Evolutionary conservation across 2,113 vertebrate species (phyloP).

Genomic region (Phrynosoma platyrhinos): DNA sequence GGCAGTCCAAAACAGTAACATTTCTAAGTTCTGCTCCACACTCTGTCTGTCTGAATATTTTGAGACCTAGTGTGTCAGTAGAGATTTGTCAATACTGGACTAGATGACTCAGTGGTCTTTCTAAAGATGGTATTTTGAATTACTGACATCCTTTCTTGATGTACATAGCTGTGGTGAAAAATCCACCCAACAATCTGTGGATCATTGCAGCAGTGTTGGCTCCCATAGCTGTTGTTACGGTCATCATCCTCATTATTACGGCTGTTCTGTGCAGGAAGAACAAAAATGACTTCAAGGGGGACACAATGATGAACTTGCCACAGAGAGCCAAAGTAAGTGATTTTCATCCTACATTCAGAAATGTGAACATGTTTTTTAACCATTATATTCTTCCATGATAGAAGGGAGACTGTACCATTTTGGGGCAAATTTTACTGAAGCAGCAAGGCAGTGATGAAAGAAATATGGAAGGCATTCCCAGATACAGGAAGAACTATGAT

Average conservation of each 20-base stretch:
- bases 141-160: conserved; percentile 8
- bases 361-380: fast-evolving
- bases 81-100: neutral
- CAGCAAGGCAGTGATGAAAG: neutral
- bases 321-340: conserved; percentile 92
- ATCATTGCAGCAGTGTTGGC: conserved; percentile 96
- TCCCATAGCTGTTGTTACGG: conserved; percentile 92
- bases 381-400: neutral
- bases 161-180: conserved; percentile 92
- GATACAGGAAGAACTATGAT: neutral
- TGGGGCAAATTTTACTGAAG: neutral
- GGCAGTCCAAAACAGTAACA: too few relatives aligned
- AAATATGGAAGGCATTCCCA: neutral
- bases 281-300: conserved; percentile 96
- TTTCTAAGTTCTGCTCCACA: too few relatives aligned
- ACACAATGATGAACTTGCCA: conserved; percentile 93
- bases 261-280: conserved; percentile 97
- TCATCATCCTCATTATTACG: conserved; percentile 98
- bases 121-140: neutral
- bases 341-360: neutral
- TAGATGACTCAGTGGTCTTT: neutral
- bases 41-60: neutral
- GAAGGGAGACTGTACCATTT: too few relatives aligned
- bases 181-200: conserved; percentile 97
- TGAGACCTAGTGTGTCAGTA: too few relatives aligned